Base-by-base conservation (phyloP, 2,113 vertebrate genomes). In the Istiophorus platypterus region DNA sequence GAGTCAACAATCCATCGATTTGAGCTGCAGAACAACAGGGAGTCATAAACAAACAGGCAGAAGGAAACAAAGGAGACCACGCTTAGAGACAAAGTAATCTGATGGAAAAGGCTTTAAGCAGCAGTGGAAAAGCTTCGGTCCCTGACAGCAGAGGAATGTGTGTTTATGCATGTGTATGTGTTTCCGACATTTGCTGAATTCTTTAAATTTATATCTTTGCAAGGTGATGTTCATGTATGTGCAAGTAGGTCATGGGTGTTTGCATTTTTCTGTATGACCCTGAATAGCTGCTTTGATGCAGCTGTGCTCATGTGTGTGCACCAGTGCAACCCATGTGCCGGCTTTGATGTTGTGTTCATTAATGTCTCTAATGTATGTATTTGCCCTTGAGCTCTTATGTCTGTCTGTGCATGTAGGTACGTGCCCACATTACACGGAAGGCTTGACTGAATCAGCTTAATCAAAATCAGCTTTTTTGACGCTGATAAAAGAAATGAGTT, bases 1-100 rank as follows among this genome's bases (percentile, higher is more conserved):
- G 75, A 79, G 88, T 81, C 85, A 76, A 76, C 78, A 88, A 76
- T n/a, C 82, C 85, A 88, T 91, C 24, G 78, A 88, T 89, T 59
- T 85, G 49, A 67, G 68, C 74, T 29, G 34, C 74, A 81, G 61
- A 81, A 72, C 49, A 86, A 73, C 79, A 56, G 74, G 51, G 0
- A 77, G 61, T 64, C 41, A 77, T 71, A 85, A 85, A 87, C 81
- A 90, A 82, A 75, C 79, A 80, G 78, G 62, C 69, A 69, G 47
- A 31, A n/a, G 71, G 86, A 80, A 79, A 85, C 82, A 68, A 81
- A 61, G 54, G 70, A 68, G 71, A 74, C 76, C 77, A 52, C 11
- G 26, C 81, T 78, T 80, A 67, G 79, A 81, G 71, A 81, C 57
- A 7, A 42, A 78, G 37, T 0, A 54, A 78, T 78, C 59, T 64